Percentiles rank a stretch among this genome's conserved stretches.
These are phyloP conservation scores for Urocolius indicus DNA, from an alignment of 2,113 vertebrate species.

Conservation along the genomic window DNA sequence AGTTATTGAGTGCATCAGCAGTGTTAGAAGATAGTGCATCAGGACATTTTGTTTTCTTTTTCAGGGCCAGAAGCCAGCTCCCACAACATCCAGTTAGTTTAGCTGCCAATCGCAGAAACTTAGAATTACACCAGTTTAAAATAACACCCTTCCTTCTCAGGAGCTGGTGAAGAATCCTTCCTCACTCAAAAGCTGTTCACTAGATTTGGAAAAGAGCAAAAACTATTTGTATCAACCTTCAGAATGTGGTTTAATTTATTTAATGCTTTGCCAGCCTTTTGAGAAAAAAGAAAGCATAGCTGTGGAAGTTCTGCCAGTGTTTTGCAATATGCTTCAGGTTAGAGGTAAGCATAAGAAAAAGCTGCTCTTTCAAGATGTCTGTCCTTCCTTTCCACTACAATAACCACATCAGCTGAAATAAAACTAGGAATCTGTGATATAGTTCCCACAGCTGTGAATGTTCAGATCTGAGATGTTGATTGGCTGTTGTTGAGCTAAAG, in stretches of 20 bases:
- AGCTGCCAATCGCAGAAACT: not conserved
- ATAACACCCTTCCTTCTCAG: not conserved
- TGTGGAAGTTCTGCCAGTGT: not conserved
- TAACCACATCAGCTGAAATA: not conserved
- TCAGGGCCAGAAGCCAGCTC: not conserved
- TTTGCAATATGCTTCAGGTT: not conserved
- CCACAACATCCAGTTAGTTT: not conserved
- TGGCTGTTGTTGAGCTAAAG: not conserved
- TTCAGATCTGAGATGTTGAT: not conserved
- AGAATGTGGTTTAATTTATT: not conserved
- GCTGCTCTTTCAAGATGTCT: not conserved
- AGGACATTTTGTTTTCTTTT: not conserved
- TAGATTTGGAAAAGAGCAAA: not conserved
- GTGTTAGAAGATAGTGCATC: not conserved
- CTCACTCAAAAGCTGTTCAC: slow-evolving; percentile 33
- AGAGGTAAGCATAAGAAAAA: not conserved
- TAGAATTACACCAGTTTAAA: not conserved
- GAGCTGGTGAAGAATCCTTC: not conserved
- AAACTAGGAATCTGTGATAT: not conserved
- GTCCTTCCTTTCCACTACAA: not conserved
- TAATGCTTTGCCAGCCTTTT: not conserved
- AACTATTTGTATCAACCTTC: not conserved
- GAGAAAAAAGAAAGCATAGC: not conserved
- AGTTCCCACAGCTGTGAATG: not conserved
- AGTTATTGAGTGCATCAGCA: not conserved